Conservation (phyloP, 1,140 invertebrate genomes). For the Drosophila lacertosa region DNA sequence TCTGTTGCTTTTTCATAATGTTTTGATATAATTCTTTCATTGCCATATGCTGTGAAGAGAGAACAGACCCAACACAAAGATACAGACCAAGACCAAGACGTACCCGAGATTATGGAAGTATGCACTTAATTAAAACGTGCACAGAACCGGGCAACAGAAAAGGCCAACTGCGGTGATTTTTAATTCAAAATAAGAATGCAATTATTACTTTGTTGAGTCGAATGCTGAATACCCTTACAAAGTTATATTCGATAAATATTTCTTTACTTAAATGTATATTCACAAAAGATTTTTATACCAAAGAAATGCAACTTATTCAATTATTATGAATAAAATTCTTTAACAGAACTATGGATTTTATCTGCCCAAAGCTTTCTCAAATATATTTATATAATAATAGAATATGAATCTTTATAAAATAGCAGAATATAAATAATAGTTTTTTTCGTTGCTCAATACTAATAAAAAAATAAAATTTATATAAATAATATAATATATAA, state of each 20-base stretch:
- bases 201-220: not conserved
- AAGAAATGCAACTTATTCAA: too few relatives aligned
- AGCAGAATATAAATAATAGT: too few relatives aligned
- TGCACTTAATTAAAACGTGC: conserved; percentile 73
- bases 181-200: conserved; percentile 52
- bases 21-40: conserved; percentile 80
- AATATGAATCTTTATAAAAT: too few relatives aligned
- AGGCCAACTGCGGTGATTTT: conserved; percentile 52
- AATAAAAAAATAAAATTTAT: too few relatives aligned
- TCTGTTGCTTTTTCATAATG: conserved; percentile 58
- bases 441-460: too few relatives aligned
- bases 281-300: too few relatives aligned
- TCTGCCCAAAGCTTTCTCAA: too few relatives aligned
- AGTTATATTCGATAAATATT: not conserved
- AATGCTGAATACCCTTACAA: not conserved
- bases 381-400: too few relatives aligned
- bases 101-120: conserved; percentile 48
- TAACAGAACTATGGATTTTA: too few relatives aligned
- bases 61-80: conserved; percentile 21
- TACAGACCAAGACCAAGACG: conserved; percentile 30
- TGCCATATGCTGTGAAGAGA: conserved; percentile 59
- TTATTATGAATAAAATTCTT: too few relatives aligned
- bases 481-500: too few relatives aligned
- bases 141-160: conserved; percentile 11
- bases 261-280: too few relatives aligned